Evolutionary conservation across 2,113 vertebrate species (phyloP).

Genomic region (Ursus arctos): DNA sequence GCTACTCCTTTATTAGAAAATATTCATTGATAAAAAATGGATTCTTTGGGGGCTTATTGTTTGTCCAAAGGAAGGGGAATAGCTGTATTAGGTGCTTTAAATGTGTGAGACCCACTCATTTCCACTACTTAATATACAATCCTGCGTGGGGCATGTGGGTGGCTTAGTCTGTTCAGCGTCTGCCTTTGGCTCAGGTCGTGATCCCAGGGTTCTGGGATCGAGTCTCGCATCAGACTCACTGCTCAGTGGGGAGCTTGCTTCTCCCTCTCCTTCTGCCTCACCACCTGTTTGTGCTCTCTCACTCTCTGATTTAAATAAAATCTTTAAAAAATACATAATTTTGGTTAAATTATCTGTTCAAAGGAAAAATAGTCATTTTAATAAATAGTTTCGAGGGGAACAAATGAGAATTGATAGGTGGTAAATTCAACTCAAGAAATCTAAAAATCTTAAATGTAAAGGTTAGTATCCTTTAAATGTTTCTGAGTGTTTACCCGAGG

Average conservation of each 20-base stretch:
- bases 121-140: neutral
- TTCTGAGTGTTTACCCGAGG: neutral
- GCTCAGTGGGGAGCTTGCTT: neutral
- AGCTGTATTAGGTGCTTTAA: neutral
- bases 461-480: neutral
- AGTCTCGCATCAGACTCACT: neutral
- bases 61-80: neutral
- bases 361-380: slow-evolving; percentile 24
- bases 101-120: neutral
- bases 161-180: neutral
- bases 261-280: neutral
- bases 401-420: neutral
- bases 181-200: neutral
- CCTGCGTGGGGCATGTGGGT: neutral
- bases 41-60: neutral
- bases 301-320: neutral
- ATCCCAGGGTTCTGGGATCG: neutral
- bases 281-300: neutral
- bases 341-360: neutral
- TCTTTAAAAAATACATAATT: neutral
- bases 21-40: neutral
- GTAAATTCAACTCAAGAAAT: slow-evolving; percentile 23
- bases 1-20: neutral
- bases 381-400: neutral
- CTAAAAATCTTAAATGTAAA: slow-evolving; percentile 32